Evolutionary conservation across 2,797 vertebrate species (phyloP).

Genomic region (Taenioides sp.): DNA sequence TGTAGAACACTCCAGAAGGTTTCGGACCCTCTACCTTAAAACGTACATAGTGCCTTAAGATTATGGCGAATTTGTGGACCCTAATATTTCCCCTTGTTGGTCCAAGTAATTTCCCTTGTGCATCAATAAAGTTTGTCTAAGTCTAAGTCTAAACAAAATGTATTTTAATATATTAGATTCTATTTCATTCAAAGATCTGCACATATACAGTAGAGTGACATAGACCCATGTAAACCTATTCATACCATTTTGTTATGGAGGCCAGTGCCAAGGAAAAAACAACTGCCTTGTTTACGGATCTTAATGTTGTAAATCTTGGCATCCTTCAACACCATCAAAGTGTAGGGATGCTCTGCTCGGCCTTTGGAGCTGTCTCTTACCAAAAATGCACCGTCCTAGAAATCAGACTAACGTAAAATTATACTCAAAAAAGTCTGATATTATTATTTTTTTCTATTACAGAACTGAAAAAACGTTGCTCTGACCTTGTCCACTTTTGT

Average conservation of each 20-base stretch:
- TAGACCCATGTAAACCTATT: background rate
- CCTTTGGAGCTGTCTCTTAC: conserved; percentile 87
- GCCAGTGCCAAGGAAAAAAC: conserved; percentile 80
- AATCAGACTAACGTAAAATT: background rate
- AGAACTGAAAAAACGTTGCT: conserved; percentile 24
- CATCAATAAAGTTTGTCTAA: no score
- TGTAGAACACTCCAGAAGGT: no score
- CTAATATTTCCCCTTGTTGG: no score
- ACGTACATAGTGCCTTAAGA: no score
- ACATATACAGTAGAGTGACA: no score
- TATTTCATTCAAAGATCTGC: no score
- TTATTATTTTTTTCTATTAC: conserved; percentile 15
- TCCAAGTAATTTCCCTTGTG: no score
- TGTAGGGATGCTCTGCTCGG: conserved; percentile 80
- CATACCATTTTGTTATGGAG: conserved; percentile 81
- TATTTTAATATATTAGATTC: no score
- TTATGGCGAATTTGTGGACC: no score
- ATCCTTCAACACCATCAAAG: conserved; percentile 88
- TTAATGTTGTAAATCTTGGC: conserved; percentile 89
- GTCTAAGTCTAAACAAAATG: no score
- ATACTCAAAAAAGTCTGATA: background rate
- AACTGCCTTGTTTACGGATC: conserved; percentile 72
- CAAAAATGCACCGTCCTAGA: conserved; percentile 86
- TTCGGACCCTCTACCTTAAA: no score
- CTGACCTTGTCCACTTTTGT: conserved; percentile 84